Evolutionary conservation across 2,113 vertebrate species (phyloP), one percentile per base, ranked within the genome.

Genomic region (Oxyruncus cristatus): DNA sequence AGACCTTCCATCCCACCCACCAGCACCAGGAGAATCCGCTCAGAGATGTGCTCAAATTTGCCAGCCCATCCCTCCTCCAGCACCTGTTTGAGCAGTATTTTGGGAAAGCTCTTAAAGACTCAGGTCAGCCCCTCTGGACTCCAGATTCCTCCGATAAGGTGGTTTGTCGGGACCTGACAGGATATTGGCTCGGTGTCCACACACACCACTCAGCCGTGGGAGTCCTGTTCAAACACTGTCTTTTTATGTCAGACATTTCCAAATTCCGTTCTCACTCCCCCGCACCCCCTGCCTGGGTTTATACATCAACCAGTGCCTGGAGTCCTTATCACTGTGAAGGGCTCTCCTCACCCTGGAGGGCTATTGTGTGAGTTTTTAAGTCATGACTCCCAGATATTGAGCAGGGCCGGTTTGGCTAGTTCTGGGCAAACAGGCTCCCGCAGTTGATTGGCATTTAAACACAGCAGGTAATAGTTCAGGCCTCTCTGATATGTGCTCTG

Each of bases 341-440:
- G 88, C 89, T 97, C 95, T 95, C 89, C 92, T 97, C 85, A 14
- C 91, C 89, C 92, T 89, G 78, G 66, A 95, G 93, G 95, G 92
- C 95, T 79, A 93, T 94, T 97, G 93, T 94, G 87, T 82, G 92
- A 95, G 95, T 94, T 94, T 93, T 95, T 81, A 95, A 95, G 95
- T 92, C 87, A 53, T 88, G 94, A 95, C 92, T 96, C 92, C 56
- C 16, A 95, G 91, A 95, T 79, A 96, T 78, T 89, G 96, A 96
- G 96, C 88, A 87, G 95, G 91, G 93, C 95, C 91, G 95, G 94
- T 96, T 94, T 96, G 92, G 92, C 92, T 89, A 92, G 95, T 97
- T 96, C 96, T 97, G 92, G 96, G 96, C 93, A 96, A 97, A 97
- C 95, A 97, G 95, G 95, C 96, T 97, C 91, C 82, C 1, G 37